Evolutionary conservation across 2,797 vertebrate genomes (phyloP), one percentile per base, ranked within the genome.

Genomic region (Lerista edwardsae): DNA sequence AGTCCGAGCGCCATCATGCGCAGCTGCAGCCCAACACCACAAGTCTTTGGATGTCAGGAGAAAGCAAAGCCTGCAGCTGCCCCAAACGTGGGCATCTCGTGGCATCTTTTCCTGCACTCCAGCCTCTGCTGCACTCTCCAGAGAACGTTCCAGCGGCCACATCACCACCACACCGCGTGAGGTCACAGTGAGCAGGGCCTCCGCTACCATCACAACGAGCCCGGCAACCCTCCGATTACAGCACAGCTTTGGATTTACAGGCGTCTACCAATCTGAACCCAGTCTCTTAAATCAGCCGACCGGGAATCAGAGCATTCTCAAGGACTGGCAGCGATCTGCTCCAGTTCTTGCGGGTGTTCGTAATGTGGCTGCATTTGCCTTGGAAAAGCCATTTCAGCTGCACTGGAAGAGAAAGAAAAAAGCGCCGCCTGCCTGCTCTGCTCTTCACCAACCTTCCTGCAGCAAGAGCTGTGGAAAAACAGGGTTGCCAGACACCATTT

Each of bases 321-420:
- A 76, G 39, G 31, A 64, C 6, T 6, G 0, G 0, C 77, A n/a
- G 0, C 4, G 0, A 17, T 3, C 6, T 2, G 9, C 47, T 47
- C 11, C 47, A 47, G 15, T 0, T 61, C 17, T 69, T 25, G 36
- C 31, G 27, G 3, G 0, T 55, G 15, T 21, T 51, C 2, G 14
- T 39, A 41, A 27, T 41, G 7, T 69, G 67, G 7, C 17, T 23
- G 19, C 17, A 14, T 25, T 69, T 23, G 34, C 67, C 23, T 36
- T 39, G 25, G 34, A 69, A 69, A 25, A 69, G 23, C 34, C 19
- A 69, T 36, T 34, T 69, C 19, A 3, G 67, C 14, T 69, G 21
- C 11, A 39, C 17, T 39, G 47, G 47, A 10, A 47, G 47, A 47
- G 47, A 47, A 47, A 47, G 47, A 47, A 47, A 47, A 11, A 47